phyloP scores from a whole-genome alignment of 2,888 invertebrate genomes.

The Lutraria lutraria region DNA sequence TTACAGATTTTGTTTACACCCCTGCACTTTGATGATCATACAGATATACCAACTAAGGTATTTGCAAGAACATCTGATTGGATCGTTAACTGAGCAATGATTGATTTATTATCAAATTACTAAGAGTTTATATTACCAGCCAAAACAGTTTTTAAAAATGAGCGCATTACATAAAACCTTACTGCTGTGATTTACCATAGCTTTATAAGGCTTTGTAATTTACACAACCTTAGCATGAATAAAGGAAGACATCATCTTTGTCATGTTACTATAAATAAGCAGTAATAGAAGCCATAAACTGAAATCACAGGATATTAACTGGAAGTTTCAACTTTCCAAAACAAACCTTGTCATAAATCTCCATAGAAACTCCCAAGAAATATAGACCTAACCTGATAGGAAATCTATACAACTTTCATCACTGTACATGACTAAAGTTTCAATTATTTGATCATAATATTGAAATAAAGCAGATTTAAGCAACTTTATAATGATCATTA shows the following conservation, averaged over 20 bases:
- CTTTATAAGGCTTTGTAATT: too few relatives aligned
- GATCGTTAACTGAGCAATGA: too few relatives aligned
- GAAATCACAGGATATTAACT: slow-evolving; percentile 18
- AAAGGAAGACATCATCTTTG: not conserved
- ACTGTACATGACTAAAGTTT: not conserved
- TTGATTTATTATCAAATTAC: too few relatives aligned
- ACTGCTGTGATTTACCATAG: too few relatives aligned
- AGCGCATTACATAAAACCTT: too few relatives aligned
- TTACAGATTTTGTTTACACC: too few relatives aligned
- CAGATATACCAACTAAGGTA: too few relatives aligned
- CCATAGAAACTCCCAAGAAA: not conserved
- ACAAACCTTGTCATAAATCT: slow-evolving; percentile 16
- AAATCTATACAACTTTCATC: not conserved
- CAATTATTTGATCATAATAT: not conserved
- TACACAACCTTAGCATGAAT: too few relatives aligned
- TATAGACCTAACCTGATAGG: not conserved
- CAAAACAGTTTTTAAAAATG: too few relatives aligned
- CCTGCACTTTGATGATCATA: too few relatives aligned
- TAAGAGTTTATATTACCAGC: too few relatives aligned
- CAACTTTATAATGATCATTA: not conserved
- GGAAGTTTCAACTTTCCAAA: slow-evolving; percentile 18
- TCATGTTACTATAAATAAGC: not conserved
- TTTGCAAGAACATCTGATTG: too few relatives aligned
- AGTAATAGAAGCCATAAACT: not conserved
- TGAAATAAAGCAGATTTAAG: not conserved